Percentiles rank a stretch among this genome's conserved stretches.
phyloP scores from a whole-genome alignment of 2,888 invertebrate species.

The Lordiphosa andalusiaca region DNA sequence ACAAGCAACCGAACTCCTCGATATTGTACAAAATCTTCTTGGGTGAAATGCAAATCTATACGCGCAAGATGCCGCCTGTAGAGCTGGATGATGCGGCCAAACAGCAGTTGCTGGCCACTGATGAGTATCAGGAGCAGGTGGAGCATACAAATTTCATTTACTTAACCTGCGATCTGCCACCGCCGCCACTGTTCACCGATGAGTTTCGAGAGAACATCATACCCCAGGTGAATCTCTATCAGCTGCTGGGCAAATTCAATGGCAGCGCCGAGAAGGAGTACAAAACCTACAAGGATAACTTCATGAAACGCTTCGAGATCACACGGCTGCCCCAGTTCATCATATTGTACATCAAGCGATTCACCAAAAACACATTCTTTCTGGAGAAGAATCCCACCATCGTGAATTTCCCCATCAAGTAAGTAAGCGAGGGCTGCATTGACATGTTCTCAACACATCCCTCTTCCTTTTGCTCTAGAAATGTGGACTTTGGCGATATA shows the following conservation, averaged over 20 bases:
- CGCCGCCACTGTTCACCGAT: conserved; percentile 98
- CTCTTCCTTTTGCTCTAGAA: conserved; percentile 82
- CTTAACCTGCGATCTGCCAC: conserved; percentile 97
- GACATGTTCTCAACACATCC: too few relatives aligned
- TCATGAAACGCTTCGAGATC: conserved; percentile 97
- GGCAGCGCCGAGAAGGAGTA: conserved; percentile 97
- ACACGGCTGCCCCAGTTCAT: conserved; percentile 95
- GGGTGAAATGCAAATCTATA: conserved; percentile 93
- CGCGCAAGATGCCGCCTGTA: conserved; percentile 94
- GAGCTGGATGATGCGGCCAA: conserved; percentile 95
- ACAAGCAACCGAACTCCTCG: conserved; percentile 91
- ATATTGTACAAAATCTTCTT: conserved; percentile 97
- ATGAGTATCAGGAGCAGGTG: conserved; percentile 92
- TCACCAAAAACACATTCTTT: conserved; percentile 99
- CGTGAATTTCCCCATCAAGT: conserved; percentile 99
- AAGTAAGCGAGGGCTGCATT: conserved; percentile 79
- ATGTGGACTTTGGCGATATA: conserved; percentile 98
- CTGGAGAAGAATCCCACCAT: conserved; percentile 99
- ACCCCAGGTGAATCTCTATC: conserved; percentile 97
- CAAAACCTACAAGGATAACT: conserved; percentile 99
- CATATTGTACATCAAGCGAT: conserved; percentile 97
- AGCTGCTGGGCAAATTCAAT: conserved; percentile 96
- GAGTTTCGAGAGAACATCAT: conserved; percentile 99
- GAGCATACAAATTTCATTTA: conserved; percentile 97
- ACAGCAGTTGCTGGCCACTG: conserved; percentile 87